phyloP scores from a whole-genome alignment of 1,140 invertebrate genomes.

The Neodiprion virginianus region DNA sequence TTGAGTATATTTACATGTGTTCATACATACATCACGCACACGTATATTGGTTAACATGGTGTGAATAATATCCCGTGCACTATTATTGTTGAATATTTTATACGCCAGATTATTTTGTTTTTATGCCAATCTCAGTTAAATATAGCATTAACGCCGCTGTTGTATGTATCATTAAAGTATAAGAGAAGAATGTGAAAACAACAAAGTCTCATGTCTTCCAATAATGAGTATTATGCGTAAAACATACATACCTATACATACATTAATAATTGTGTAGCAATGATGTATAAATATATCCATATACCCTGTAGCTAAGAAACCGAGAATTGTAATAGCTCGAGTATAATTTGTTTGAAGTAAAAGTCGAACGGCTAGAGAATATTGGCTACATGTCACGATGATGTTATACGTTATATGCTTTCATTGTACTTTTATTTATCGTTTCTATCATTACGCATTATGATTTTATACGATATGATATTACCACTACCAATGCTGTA shows the following conservation, averaged over 20 bases:
- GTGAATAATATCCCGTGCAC: no score
- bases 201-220: conserved; percentile 57
- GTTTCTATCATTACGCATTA: conserved; percentile 38
- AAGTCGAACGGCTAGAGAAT: not conserved
- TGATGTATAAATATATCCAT: conserved; percentile 30
- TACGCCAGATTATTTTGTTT: no score
- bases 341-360: not conserved
- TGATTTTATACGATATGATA: conserved; percentile 28
- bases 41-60: no score
- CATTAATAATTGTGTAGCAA: not conserved
- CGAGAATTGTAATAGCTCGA: not conserved
- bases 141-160: conserved; percentile 17
- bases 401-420: conserved; percentile 19
- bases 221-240: conserved; percentile 31
- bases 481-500: conserved; percentile 39
- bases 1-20: no score
- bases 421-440: conserved; percentile 35
- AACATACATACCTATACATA: conserved; percentile 25
- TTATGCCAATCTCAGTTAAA: no score
- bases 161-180: not conserved
- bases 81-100: no score
- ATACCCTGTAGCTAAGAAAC: not conserved
- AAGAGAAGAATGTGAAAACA: conserved; percentile 30
- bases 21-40: no score
- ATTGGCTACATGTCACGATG: not conserved